A percentile compares a stretch with the other conserved stretches of the same genome.
Conservation (phyloP, 2,797 vertebrate genomes). For the Remorina albescens region DNA sequence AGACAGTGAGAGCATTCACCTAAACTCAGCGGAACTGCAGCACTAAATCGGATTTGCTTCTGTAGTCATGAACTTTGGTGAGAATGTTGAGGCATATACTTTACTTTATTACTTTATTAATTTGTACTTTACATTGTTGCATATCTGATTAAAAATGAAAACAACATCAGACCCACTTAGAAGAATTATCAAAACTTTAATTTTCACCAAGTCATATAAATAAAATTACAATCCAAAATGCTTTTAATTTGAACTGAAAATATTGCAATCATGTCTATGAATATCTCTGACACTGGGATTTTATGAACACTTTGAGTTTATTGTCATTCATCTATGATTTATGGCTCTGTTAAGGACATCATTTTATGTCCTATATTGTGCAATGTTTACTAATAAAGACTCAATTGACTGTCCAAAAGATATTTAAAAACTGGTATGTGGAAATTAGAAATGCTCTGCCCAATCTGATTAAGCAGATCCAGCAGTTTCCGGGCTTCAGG, state of each 20-base stretch:
- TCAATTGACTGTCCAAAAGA: not conserved
- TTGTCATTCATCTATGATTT: not conserved
- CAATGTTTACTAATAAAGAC: slow-evolving; percentile 5
- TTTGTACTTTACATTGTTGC: not conserved
- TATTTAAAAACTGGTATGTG: not conserved
- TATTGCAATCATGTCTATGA: not conserved
- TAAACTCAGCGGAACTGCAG: slow-evolving; percentile 21
- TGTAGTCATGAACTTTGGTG: not conserved
- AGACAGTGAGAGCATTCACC: slow-evolving; percentile 34
- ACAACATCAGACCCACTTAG: not conserved
- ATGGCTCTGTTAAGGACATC: not conserved
- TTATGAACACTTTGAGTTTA: too few relatives aligned
- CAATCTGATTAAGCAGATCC: slow-evolving; percentile 19
- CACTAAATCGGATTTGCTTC: slow-evolving; percentile 42
- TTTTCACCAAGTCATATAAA: not conserved
- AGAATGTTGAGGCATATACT: slow-evolving; percentile 26
- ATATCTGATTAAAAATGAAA: not conserved
- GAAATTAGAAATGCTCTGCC: slow-evolving; percentile 1
- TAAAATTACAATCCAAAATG: not conserved
- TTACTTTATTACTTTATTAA: too few relatives aligned
- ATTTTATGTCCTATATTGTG: not conserved
- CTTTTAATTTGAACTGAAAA: not conserved
- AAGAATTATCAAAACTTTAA: not conserved
- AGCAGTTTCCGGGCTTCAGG: slow-evolving; percentile 7
- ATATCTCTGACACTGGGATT: too few relatives aligned